A percentile compares a stretch with the other conserved stretches of the same genome.
Conservation (phyloP, 2,888 invertebrate genomes). For the Deroplatys truncata region DNA sequence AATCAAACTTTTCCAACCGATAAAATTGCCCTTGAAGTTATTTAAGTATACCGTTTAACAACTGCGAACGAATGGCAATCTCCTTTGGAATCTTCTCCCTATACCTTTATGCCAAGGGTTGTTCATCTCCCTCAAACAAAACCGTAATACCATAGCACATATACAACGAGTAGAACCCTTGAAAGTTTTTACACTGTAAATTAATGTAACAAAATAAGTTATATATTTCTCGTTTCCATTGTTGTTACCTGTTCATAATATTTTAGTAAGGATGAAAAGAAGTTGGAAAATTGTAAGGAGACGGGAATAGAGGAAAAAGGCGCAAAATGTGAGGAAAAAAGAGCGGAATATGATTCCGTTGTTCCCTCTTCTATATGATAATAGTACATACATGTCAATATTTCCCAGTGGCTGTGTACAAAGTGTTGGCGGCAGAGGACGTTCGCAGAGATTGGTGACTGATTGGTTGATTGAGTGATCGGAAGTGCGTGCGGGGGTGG, state of each 20-base stretch:
- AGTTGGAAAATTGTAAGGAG: neutral
- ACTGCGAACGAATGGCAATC: neutral
- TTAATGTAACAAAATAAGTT: slow-evolving; percentile 23
- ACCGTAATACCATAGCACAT: neutral
- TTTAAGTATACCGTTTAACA: too few species aligned
- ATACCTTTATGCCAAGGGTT: neutral
- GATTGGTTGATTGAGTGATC: neutral
- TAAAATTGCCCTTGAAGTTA: too few species aligned
- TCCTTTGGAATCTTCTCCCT: neutral
- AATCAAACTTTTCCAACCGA: too few species aligned
- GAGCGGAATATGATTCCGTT: neutral
- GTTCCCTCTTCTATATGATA: neutral
- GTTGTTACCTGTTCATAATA: slow-evolving; percentile 29
- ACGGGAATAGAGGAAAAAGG: neutral
- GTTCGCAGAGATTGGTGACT: neutral
- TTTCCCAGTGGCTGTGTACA: neutral
- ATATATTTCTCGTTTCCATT: slow-evolving; percentile 22
- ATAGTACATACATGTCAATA: neutral
- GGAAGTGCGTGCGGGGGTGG: neutral
- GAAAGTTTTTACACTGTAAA: slow-evolving; percentile 16
- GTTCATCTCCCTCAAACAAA: neutral
- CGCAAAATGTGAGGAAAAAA: neutral
- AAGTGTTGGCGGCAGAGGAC: neutral
- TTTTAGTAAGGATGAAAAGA: slow-evolving; percentile 13
- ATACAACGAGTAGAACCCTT: neutral